These are phyloP conservation scores for Syngnathoides biaculeatus DNA, from an alignment of 2,113 vertebrate species.

Conservation along the genomic window DNA sequence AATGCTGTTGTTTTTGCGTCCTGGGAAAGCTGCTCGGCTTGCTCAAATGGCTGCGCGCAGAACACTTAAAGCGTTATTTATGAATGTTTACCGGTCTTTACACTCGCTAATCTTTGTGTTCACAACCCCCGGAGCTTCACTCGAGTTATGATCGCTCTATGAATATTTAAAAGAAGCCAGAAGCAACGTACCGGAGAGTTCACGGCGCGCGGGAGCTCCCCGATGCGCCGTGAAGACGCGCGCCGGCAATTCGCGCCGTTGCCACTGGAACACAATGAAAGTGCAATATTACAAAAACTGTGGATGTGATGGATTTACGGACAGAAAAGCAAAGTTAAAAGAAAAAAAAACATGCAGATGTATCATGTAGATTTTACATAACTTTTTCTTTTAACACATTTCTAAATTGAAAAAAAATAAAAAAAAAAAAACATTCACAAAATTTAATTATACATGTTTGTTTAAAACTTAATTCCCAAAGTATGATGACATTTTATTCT, in stretches of 20 bases:
- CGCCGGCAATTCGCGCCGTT: background rate
- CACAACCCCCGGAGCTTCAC: constrained; percentile 1
- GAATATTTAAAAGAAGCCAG: constrained; percentile 2
- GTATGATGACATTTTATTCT: background rate
- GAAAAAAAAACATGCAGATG: background rate
- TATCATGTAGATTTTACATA: background rate
- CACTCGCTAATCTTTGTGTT: constrained; percentile 6
- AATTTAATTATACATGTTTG: no score
- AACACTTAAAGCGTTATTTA: background rate
- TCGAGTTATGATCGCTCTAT: constrained; percentile 1
- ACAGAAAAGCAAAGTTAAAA: background rate
- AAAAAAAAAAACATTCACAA: background rate
- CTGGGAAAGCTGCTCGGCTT: background rate
- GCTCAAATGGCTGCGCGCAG: background rate
- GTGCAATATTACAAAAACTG: background rate
- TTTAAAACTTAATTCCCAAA: no score
- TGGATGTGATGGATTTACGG: background rate
- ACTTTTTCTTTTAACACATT: background rate
- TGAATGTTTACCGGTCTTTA: constrained; percentile 4
- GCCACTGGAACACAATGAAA: constrained; percentile 1
- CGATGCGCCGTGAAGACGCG: background rate
- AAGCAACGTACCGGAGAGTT: background rate
- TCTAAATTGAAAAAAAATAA: no score
- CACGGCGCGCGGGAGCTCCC: background rate
- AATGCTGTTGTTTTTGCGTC: background rate